Evolutionary conservation across 2,888 invertebrate species (phyloP).

Genomic region (Salticus scenicus): DNA sequence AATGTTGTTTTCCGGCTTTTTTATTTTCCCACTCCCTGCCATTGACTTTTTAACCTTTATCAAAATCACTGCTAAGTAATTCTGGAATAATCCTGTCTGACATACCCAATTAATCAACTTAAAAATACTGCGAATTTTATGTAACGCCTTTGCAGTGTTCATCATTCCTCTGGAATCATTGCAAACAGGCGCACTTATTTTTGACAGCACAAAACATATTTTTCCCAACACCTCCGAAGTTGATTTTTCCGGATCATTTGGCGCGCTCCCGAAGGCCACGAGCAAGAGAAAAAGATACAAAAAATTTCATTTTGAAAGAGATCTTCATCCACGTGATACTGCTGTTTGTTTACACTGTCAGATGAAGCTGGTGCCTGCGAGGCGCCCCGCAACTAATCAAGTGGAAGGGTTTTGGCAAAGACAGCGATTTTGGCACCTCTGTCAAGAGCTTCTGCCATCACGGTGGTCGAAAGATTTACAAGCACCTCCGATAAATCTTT

Average conservation of each 20-base stretch:
- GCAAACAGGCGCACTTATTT: not conserved
- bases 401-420: not conserved
- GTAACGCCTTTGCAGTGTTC: not conserved
- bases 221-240: not conserved
- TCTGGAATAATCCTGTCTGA: too few species aligned
- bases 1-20: too few species aligned
- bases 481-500: not conserved
- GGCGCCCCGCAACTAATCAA: slow-evolving; percentile 14
- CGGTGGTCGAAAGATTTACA: not conserved
- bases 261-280: not conserved
- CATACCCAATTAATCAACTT: not conserved
- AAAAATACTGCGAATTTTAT: not conserved
- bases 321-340: not conserved
- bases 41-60: too few species aligned
- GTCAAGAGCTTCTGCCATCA: not conserved
- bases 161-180: too few species aligned
- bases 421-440: not conserved
- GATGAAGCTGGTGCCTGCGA: slow-evolving; percentile 1
- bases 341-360: slow-evolving; percentile 8
- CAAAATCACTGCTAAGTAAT: too few species aligned
- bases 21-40: too few species aligned
- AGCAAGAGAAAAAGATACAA: not conserved
- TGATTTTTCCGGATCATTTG: not conserved
- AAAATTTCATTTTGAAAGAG: not conserved
- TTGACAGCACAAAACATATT: slow-evolving; percentile 1